These are phyloP conservation scores for Lepidotrigona ventralis DNA, from an alignment of 1,140 invertebrate genomes.

Conservation along the genomic window DNA sequence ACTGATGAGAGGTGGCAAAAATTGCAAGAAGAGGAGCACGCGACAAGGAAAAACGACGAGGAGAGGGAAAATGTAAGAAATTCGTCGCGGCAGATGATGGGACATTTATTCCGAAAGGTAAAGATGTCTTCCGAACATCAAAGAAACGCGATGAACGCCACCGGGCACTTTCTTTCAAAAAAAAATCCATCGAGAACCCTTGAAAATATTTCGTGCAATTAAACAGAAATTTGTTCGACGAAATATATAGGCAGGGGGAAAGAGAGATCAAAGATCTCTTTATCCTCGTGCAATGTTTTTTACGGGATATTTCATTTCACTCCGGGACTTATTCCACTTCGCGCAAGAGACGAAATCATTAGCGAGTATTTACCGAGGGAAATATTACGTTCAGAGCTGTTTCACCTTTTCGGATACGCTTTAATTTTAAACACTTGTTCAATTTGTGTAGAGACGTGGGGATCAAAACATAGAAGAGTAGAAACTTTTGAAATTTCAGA, in stretches of 20 bases:
- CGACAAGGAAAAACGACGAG: background rate
- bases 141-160: background rate
- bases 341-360: background rate
- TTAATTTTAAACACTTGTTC: background rate
- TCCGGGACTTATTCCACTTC: background rate
- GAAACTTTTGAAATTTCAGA: background rate
- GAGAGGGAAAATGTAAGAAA: background rate
- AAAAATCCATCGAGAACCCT: background rate
- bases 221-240: slow-evolving; percentile 9
- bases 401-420: background rate
- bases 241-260: too few species aligned
- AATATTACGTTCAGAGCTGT: background rate
- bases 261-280: background rate
- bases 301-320: background rate
- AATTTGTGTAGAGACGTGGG: background rate
- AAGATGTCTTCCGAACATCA: slow-evolving; percentile 7
- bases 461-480: background rate
- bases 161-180: background rate
- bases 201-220: background rate
- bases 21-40: too few species aligned
- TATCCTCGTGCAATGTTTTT: background rate
- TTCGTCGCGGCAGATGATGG: slow-evolving; percentile 36
- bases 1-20: background rate
- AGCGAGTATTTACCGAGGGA: background rate
- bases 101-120: slow-evolving; percentile 48